Conservation (phyloP, 2,113 vertebrate genomes). For the Manacus vitellinus region DNA sequence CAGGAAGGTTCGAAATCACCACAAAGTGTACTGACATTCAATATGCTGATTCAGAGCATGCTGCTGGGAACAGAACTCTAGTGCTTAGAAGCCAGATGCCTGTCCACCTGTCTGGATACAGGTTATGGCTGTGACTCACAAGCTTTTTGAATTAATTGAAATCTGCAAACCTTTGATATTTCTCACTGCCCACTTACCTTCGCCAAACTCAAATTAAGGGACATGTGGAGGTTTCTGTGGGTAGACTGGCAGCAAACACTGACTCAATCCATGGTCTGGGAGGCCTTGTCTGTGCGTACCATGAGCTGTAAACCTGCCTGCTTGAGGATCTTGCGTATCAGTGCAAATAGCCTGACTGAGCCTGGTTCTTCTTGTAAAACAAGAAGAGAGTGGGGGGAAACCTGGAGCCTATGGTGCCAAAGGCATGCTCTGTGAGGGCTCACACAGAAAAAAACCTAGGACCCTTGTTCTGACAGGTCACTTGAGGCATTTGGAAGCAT, state of each 20-base stretch:
- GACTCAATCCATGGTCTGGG: neutral
- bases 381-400: neutral
- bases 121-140: neutral
- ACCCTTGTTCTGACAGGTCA: neutral
- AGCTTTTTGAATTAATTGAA: neutral
- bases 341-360: neutral
- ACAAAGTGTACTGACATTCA: neutral
- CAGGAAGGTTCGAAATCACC: neutral
- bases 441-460: neutral
- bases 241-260: neutral
- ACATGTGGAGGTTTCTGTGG: neutral
- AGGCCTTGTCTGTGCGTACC: neutral
- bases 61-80: fast-evolving
- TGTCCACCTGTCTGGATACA: neutral
- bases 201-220: neutral
- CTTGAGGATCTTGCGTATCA: neutral
- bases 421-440: neutral
- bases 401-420: neutral
- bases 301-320: neutral
- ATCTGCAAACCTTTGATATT: neutral
- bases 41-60: neutral
- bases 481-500: neutral
- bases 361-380: neutral
- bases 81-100: neutral
- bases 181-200: neutral